phyloP scores from a whole-genome alignment of 2,113 vertebrate species.

The Aix galericulata region DNA sequence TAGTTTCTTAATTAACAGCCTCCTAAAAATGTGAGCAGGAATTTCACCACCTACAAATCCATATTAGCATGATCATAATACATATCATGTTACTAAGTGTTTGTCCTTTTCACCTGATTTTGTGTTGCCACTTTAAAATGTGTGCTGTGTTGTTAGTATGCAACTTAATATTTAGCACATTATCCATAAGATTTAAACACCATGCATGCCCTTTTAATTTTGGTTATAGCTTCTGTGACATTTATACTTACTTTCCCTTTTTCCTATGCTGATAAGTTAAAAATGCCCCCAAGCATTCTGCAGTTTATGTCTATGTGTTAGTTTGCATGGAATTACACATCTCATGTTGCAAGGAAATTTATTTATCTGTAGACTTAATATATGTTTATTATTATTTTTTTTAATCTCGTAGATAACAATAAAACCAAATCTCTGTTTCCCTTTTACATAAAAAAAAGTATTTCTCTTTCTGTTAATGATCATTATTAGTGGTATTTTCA shows the following conservation, averaged over 20 bases:
- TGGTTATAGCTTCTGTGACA: slow-evolving; percentile 45
- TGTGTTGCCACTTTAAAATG: neutral
- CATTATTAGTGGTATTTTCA: slow-evolving; percentile 21
- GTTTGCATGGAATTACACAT: slow-evolving; percentile 25
- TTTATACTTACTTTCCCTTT: slow-evolving; percentile 37
- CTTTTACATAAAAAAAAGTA: neutral
- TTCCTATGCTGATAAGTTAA: slow-evolving; percentile 19
- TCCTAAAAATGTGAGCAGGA: neutral
- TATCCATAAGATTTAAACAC: slow-evolving; percentile 25
- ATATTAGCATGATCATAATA: neutral
- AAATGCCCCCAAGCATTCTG: slow-evolving; percentile 27
- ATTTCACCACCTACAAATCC: neutral
- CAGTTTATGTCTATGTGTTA: slow-evolving; percentile 26
- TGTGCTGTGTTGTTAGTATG: neutral
- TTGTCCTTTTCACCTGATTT: neutral
- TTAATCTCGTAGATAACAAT: slow-evolving; percentile 8
- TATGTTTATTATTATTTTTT: neutral
- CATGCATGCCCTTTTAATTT: slow-evolving; percentile 43
- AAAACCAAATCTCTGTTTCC: neutral
- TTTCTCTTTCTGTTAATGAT: slow-evolving; percentile 22
- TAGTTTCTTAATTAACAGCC: neutral
- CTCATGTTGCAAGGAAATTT: neutral
- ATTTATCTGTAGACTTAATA: slow-evolving; percentile 7
- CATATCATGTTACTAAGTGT: neutral
- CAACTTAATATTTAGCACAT: slow-evolving; percentile 42